Percentiles rank a stretch among this genome's conserved stretches.
These are phyloP conservation scores for Netelia fuscicornis DNA, from an alignment of 2,888 invertebrate genomes.

Conservation along the genomic window DNA sequence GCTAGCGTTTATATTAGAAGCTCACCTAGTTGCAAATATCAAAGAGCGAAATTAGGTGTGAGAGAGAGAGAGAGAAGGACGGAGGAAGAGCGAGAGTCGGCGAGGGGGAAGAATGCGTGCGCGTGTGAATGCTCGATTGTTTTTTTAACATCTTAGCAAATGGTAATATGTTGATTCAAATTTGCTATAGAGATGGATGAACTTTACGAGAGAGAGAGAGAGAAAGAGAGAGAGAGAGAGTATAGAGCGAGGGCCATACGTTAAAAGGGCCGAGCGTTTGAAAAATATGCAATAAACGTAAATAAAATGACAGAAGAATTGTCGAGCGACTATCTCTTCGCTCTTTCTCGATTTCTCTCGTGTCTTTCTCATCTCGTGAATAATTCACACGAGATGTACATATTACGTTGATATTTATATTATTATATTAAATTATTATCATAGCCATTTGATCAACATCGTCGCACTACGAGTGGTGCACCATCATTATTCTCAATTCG, in stretches of 20 bases:
- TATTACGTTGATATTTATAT: conserved; percentile 80
- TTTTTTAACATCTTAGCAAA: conserved; percentile 57
- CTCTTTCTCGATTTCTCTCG: conserved; percentile 29
- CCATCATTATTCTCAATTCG: conserved; percentile 48
- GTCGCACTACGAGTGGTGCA: conserved; percentile 39
- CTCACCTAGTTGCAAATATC: conserved; percentile 39
- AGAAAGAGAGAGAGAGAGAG: conserved; percentile 15
- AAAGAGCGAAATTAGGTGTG: conserved; percentile 15
- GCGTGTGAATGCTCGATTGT: neutral
- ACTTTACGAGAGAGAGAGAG: neutral
- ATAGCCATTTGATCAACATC: conserved; percentile 66
- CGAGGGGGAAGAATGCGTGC: neutral
- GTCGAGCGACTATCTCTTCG: conserved; percentile 10
- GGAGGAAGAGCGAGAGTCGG: neutral
- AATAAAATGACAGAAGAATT: neutral
- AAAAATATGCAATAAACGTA: neutral
- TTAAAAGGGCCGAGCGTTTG: conserved; percentile 2
- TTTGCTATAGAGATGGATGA: neutral
- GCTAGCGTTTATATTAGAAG: conserved; percentile 5
- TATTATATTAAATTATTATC: conserved; percentile 81
- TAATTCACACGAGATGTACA: conserved; percentile 69
- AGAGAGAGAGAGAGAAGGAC: conserved; percentile 30
- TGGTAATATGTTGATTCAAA: conserved; percentile 67
- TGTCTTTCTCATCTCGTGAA: conserved; percentile 60
- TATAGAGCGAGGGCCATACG: conserved; percentile 9